A percentile compares a stretch with the other conserved stretches of the same genome.
Evolutionary conservation across 2,888 invertebrate species (phyloP).

Genomic region (Drosophila limbata): DNA sequence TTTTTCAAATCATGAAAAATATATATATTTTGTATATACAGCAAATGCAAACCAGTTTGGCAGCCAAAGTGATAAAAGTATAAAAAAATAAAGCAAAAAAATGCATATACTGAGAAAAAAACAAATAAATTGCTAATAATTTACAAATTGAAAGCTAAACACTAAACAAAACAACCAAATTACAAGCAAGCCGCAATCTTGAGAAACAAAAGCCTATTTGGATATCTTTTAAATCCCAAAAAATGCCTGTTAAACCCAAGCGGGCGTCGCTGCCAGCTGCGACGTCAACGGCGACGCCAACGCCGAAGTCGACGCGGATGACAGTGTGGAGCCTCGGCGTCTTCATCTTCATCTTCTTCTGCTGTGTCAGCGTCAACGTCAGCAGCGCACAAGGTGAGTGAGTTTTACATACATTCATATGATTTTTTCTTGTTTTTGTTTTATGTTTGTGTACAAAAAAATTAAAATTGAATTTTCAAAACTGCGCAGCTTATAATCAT

Average conservation of each 20-base stretch:
- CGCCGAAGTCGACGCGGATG: slow-evolving; percentile 18
- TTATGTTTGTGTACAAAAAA: slow-evolving; percentile 17
- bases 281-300: slow-evolving; percentile 28
- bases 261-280: slow-evolving; percentile 40
- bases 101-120: slow-evolving; percentile 69
- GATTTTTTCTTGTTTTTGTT: slow-evolving; percentile 30
- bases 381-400: slow-evolving; percentile 77
- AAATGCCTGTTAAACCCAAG: slow-evolving; percentile 57
- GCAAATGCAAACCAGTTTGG: slow-evolving; percentile 62
- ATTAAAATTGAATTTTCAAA: slow-evolving; percentile 45
- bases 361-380: slow-evolving; percentile 58
- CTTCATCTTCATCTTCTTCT: slow-evolving; percentile 59
- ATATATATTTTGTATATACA: slow-evolving; percentile 4
- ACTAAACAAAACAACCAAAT: slow-evolving; percentile 50
- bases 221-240: slow-evolving; percentile 31
- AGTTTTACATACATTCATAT: slow-evolving; percentile 67
- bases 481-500: slow-evolving; percentile 31
- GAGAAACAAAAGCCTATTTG: slow-evolving; percentile 42
- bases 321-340: slow-evolving; percentile 42
- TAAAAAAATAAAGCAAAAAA: slow-evolving; percentile 43
- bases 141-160: slow-evolving; percentile 62
- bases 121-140: slow-evolving; percentile 74
- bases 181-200: slow-evolving; percentile 51
- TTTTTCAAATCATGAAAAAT: slow-evolving; percentile 18
- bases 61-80: slow-evolving; percentile 31